Percentiles rank a stretch among this genome's conserved stretches.
phyloP scores from a whole-genome alignment of 2,113 vertebrate genomes.

The Aviceda subcristata region DNA sequence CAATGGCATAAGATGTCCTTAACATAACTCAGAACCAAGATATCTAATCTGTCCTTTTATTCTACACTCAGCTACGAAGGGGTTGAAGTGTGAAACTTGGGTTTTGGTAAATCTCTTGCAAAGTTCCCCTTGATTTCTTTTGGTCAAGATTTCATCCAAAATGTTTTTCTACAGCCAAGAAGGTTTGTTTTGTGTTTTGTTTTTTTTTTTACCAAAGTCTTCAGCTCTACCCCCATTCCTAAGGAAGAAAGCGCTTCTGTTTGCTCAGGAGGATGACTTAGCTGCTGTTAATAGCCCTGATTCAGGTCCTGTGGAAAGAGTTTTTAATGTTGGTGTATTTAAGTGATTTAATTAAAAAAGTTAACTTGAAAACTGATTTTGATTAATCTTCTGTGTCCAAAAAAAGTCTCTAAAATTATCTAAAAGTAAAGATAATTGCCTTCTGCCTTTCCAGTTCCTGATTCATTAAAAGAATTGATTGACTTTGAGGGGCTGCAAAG shows the following conservation, averaged over 20 bases:
- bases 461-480: slow-evolving; percentile 23
- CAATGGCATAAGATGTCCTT: background rate
- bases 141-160: background rate
- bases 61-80: background rate
- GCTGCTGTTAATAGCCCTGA: background rate
- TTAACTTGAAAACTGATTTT: background rate
- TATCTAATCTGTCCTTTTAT: background rate
- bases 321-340: background rate
- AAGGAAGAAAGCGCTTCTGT: background rate
- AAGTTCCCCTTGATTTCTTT: background rate
- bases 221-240: background rate
- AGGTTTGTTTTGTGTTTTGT: too few relatives aligned
- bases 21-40: background rate
- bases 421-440: slow-evolving; percentile 24
- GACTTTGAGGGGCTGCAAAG: slow-evolving; percentile 1
- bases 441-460: background rate
- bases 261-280: background rate
- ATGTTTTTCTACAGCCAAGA: background rate
- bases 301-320: background rate
- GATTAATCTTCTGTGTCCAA: background rate
- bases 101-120: background rate
- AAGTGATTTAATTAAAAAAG: background rate
- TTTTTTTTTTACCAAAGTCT: background rate
- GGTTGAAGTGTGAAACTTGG: background rate
- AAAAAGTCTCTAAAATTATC: background rate